phyloP scores from a whole-genome alignment of 2,888 invertebrate genomes.

The Shargacucullia verbasci region DNA sequence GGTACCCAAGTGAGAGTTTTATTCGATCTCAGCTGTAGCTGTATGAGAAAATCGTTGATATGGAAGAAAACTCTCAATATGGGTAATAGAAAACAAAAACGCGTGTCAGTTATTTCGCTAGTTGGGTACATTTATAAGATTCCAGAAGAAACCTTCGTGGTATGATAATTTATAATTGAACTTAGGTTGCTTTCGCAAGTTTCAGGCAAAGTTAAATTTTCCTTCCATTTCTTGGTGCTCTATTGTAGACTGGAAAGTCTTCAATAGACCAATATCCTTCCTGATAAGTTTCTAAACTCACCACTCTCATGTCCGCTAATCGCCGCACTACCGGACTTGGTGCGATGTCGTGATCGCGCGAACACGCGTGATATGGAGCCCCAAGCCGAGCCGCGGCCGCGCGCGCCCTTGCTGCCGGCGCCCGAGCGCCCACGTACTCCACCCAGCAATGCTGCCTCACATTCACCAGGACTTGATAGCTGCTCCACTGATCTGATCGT shows the following conservation, averaged over 20 bases:
- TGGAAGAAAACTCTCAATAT: not conserved
- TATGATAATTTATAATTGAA: too few relatives aligned
- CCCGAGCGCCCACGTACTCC: conserved; percentile 81
- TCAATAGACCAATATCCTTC: too few relatives aligned
- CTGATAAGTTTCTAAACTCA: conserved; percentile 62
- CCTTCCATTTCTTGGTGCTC: too few relatives aligned
- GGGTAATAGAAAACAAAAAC: too few relatives aligned
- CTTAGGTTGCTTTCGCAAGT: too few relatives aligned
- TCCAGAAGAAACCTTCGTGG: too few relatives aligned
- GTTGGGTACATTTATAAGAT: too few relatives aligned
- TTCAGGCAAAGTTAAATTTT: too few relatives aligned
- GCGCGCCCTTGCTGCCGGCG: conserved; percentile 77
- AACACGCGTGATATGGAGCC: conserved; percentile 97
- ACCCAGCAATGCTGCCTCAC: conserved; percentile 90
- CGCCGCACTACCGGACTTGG: conserved; percentile 91
- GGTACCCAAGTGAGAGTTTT: too few relatives aligned
- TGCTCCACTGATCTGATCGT: conserved; percentile 93
- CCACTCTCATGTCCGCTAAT: conserved; percentile 91
- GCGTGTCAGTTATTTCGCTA: too few relatives aligned
- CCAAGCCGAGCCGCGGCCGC: conserved; percentile 94
- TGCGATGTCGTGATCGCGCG: conserved; percentile 95
- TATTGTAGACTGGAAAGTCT: too few relatives aligned
- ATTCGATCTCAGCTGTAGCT: too few relatives aligned
- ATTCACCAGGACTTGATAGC: conserved; percentile 93
- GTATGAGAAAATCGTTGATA: not conserved